Percentiles rank a stretch among this genome's conserved stretches.
Conservation (phyloP, 2,113 vertebrate species). For the Thalassoma bifasciatum region DNA sequence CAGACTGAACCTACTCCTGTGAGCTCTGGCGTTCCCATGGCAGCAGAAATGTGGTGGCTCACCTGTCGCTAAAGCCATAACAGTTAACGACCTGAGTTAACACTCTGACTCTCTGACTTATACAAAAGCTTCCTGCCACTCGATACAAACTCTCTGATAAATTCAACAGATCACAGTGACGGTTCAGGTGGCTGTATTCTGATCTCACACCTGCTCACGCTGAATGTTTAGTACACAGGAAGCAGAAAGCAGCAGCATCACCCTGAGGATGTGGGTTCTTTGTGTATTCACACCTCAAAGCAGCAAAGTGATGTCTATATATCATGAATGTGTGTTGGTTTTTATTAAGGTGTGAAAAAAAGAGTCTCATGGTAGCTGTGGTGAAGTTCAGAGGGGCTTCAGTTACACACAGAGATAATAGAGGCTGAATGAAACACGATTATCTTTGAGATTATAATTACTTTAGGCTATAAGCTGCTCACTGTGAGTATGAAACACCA, state of each 20-base stretch:
- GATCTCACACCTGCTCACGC: constrained; percentile 27
- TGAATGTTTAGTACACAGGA: not conserved
- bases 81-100: constrained; percentile 49
- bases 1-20: constrained; percentile 29
- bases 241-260: not conserved
- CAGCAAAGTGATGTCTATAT: not conserved
- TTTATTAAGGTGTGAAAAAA: constrained; percentile 12
- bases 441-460: constrained; percentile 5
- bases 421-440: not conserved
- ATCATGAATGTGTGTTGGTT: constrained; percentile 26
- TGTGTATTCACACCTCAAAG: not conserved
- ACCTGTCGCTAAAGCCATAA: constrained; percentile 13
- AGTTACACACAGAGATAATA: constrained; percentile 4
- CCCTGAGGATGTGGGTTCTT: not conserved
- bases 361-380: constrained; percentile 2
- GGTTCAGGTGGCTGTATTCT: not conserved
- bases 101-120: constrained; percentile 55
- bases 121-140: constrained; percentile 43
- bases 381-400: not conserved
- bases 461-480: not conserved
- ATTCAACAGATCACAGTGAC: constrained; percentile 44
- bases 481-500: too few relatives aligned
- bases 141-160: constrained; percentile 38
- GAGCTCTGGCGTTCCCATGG: constrained; percentile 53
- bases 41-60: constrained; percentile 34